Conservation (phyloP, 2,113 vertebrate species). For the Monopterus albus region DNA sequence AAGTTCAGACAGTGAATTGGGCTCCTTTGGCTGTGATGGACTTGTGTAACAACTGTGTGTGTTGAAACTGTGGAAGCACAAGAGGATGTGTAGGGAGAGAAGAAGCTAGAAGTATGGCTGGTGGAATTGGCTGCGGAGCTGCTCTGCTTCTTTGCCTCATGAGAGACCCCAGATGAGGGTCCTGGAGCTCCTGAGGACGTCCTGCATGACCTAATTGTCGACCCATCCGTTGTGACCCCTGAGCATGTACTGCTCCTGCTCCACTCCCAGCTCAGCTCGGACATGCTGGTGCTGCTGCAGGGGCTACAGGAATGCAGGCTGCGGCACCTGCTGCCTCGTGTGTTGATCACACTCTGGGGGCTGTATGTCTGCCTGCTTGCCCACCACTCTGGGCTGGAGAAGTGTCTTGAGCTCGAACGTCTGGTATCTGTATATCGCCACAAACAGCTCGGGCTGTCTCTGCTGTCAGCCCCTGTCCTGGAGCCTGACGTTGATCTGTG, state of each 20-base stretch:
- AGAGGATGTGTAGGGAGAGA: conserved; percentile 19
- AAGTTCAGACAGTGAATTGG: conserved; percentile 23
- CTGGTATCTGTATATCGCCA: conserved; percentile 46
- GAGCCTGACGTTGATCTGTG: conserved; percentile 52
- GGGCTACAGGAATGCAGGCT: conserved; percentile 77
- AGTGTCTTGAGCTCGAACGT: conserved; percentile 43
- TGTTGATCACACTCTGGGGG: conserved; percentile 39
- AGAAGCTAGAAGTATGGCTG: conserved; percentile 9
- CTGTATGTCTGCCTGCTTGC: conserved; percentile 41
- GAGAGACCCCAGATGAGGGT: conserved; percentile 17
- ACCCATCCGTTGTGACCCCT: conserved; percentile 25
- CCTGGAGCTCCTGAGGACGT: conserved; percentile 1
- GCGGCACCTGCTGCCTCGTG: conserved; percentile 39
- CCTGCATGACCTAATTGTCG: conserved; percentile 12
- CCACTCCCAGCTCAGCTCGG: conserved; percentile 80
- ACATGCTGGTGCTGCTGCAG: conserved; percentile 77
- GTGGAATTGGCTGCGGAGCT: conserved; percentile 28
- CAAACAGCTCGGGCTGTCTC: conserved; percentile 45
- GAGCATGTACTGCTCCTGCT: conserved; percentile 75
- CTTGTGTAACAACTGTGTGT: conserved; percentile 15
- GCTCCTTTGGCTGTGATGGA: conserved; percentile 22
- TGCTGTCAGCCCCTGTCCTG: conserved; percentile 49
- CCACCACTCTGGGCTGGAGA: conserved; percentile 73
- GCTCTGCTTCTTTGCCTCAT: conserved; percentile 44
- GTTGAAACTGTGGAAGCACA: background rate